Base-by-base conservation (phyloP, 1,140 invertebrate species). In the Pemphigus obesinymphae region DNA sequence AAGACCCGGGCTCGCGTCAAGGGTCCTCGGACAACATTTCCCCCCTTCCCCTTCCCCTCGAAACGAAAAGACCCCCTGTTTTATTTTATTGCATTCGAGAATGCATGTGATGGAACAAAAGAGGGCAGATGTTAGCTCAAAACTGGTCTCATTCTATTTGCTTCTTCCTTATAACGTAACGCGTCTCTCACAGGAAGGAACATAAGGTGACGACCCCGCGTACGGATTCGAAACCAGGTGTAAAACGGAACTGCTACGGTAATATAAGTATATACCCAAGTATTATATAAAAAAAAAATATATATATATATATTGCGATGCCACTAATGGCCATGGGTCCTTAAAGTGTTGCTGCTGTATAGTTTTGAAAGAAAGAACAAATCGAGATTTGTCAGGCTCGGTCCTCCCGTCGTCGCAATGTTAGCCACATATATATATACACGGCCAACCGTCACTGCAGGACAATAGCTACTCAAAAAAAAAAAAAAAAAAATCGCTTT, bases 181-280 rank as follows among this genome's bases (percentile, higher is more conserved):
- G n/a, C n/a, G 76, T 80, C 76, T 80, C 63, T 80, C 55, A 80
- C 76, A 80, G 76, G 76, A 80, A 80, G 55, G 26, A 80, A 43
- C 37, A 80, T 61, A 80, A 50, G 76, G 76, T 34, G 31, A 17
- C 66, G n/a, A 13, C 70, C 17, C 43, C 43, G 43, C 8, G 1
- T 4, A 11, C 43, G 23, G 17, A 73, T 73, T 50, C 31, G 29
- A 73, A 50, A 73, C 70, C 76, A 80, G 76, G 76, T 80, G 76
- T 80, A 80, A 61, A 80, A 80, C 76, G 76, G 76, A 80, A 80
- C 76, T 63, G 43, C 37, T 63, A 6, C 15, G 10, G 55, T 40
- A 26, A 43, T 53, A 26, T 78, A 53, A n/a, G 40, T 72, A 48
- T 37, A 20, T 50, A 75, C n/a, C 11, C 26, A n/a, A n/a, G 26